These are phyloP conservation scores for Polyommatus icarus DNA, from an alignment of 2,888 invertebrate species.

Conservation along the genomic window DNA sequence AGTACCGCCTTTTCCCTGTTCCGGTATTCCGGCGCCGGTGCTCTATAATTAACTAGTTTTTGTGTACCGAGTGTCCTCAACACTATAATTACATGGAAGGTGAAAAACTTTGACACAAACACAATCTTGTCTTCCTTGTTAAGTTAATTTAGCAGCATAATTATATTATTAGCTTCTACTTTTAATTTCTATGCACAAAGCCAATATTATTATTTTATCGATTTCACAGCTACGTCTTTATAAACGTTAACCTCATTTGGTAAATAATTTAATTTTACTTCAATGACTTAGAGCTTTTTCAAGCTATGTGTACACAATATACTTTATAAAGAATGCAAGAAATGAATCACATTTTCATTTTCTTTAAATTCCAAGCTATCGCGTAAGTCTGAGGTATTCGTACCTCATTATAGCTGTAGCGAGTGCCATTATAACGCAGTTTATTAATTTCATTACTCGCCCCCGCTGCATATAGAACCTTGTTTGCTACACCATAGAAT, in stretches of 20 bases:
- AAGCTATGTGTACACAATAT: too few species aligned
- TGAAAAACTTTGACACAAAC: neutral
- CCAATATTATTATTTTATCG: neutral
- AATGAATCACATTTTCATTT: neutral
- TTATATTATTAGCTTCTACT: neutral
- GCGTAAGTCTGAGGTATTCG: constrained; percentile 3
- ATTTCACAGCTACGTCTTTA: neutral
- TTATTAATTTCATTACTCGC: constrained; percentile 18
- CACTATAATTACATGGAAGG: neutral
- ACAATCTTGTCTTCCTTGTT: neutral
- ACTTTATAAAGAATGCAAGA: neutral
- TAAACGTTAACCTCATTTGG: neutral
- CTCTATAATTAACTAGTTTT: constrained; percentile 24
- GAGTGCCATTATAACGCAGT: constrained; percentile 15
- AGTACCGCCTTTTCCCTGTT: constrained; percentile 25
- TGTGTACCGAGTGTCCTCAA: neutral
- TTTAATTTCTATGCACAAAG: neutral
- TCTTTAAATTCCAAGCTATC: constrained; percentile 4
- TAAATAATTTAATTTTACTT: neutral
- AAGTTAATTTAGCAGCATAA: neutral
- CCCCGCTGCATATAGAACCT: neutral
- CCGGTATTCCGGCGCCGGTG: neutral
- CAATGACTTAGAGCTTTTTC: neutral
- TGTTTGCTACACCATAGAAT: neutral
- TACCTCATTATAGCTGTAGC: constrained; percentile 17